A percentile compares a stretch with the other conserved stretches of the same genome.
Conservation (phyloP, 2,113 vertebrate genomes). For the Petrocephalus zakoni region DNA sequence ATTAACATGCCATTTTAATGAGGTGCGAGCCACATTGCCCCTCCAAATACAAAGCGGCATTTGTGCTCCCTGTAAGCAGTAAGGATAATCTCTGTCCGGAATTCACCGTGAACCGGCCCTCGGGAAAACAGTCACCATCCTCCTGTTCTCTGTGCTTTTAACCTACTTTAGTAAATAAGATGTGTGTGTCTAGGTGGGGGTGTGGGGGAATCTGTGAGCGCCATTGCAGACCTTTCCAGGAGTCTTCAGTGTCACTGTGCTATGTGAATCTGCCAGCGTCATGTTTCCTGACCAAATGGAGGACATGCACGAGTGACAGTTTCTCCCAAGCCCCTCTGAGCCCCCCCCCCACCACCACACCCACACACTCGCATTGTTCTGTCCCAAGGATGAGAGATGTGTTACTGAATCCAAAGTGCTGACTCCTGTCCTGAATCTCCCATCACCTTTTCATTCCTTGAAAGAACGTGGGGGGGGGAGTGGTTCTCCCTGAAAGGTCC, state of each 20-base stretch:
- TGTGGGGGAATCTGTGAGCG: background rate
- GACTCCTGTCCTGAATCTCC: constrained; percentile 42
- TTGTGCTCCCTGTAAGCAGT: constrained; percentile 23
- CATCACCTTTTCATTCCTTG: constrained; percentile 55
- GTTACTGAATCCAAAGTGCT: constrained; percentile 40
- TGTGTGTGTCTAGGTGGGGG: background rate
- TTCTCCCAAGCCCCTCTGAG: background rate
- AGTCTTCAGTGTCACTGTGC: background rate
- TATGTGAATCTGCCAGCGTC: background rate
- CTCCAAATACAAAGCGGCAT: constrained; percentile 25
- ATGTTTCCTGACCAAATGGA: constrained; percentile 22
- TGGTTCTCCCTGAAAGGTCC: constrained; percentile 52
- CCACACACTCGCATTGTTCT: background rate
- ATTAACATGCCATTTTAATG: constrained; percentile 28
- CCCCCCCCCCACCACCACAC: background rate
- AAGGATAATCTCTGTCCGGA: constrained; percentile 18
- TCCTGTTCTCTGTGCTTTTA: background rate
- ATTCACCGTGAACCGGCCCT: background rate
- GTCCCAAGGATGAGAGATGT: constrained; percentile 13
- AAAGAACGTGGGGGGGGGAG: constrained; percentile 44
- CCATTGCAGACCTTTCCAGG: background rate
- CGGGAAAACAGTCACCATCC: background rate
- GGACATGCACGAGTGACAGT: background rate
- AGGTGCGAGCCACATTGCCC: background rate
- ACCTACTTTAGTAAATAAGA: background rate